Conservation (phyloP, 2,113 vertebrate species). For the Camelus dromedarius region DNA sequence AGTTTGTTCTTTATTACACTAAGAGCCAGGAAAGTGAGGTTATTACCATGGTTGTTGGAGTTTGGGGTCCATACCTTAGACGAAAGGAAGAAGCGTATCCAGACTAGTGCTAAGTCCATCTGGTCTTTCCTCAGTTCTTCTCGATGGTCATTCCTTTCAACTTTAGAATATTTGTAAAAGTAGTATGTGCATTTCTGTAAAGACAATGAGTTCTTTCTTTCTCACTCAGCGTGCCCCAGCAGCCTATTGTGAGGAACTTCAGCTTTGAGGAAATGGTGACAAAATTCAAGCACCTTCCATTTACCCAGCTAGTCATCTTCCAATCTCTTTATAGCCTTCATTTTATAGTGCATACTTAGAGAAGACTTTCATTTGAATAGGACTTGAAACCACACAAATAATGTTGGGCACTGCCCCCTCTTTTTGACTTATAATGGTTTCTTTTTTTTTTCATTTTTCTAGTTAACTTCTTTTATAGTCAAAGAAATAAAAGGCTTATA, state of each 20-base stretch:
- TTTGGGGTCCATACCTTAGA: background rate
- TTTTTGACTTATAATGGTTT: constrained; percentile 6
- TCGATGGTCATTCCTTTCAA: background rate
- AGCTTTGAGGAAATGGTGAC: background rate
- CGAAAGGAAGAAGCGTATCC: background rate
- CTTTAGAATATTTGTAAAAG: background rate
- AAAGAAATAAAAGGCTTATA: background rate
- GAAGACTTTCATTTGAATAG: background rate
- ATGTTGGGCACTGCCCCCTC: background rate
- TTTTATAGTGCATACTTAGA: background rate
- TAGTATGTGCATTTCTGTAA: background rate
- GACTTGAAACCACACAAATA: background rate
- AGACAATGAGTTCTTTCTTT: background rate
- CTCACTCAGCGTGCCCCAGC: background rate
- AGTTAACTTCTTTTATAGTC: background rate
- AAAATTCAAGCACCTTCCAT: constrained; percentile 36
- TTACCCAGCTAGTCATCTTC: background rate
- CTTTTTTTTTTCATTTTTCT: background rate
- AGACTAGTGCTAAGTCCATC: background rate
- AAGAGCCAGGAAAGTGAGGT: background rate
- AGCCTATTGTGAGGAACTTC: background rate
- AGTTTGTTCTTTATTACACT: background rate
- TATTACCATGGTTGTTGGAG: background rate
- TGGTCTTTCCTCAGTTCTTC: background rate
- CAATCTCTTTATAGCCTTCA: background rate